Evolutionary conservation across 1,140 invertebrate species (phyloP).

Genomic region (Pristionchus pacificus): DNA sequence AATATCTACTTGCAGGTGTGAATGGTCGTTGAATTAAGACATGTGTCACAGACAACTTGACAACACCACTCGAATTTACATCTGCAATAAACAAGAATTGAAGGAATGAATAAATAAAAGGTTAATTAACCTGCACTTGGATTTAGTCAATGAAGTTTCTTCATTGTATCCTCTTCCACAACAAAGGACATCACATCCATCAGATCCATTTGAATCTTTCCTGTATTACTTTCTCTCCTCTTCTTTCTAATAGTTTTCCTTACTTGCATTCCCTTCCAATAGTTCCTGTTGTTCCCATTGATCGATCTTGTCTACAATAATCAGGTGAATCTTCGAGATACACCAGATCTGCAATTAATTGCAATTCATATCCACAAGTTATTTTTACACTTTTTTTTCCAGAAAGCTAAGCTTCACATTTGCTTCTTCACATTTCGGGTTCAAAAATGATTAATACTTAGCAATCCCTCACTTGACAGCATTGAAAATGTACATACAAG

Average conservation of each 20-base stretch:
- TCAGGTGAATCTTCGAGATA: constrained; percentile 83
- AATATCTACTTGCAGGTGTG: constrained; percentile 40
- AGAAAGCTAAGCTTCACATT: not conserved
- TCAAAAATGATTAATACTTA: not conserved
- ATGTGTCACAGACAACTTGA: constrained; percentile 80
- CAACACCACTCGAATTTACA: constrained; percentile 88
- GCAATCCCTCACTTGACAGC: no score
- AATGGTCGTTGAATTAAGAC: constrained; percentile 53
- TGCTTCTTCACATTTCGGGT: not conserved
- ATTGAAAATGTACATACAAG: no score
- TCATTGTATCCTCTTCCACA: constrained; percentile 68
- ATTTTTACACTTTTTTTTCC: constrained; percentile 56
- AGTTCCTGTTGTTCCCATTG: constrained; percentile 65
- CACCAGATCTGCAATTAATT: constrained; percentile 67
- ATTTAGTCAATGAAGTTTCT: constrained; percentile 59
- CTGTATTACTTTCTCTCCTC: not conserved
- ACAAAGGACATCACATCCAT: constrained; percentile 67
- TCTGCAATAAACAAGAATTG: no score
- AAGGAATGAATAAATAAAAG: not conserved
- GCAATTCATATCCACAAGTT: constrained; percentile 37
- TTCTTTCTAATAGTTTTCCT: constrained; percentile 45
- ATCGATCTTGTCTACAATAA: constrained; percentile 77
- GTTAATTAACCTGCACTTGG: constrained; percentile 64
- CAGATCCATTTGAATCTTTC: constrained; percentile 64
- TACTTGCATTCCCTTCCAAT: constrained; percentile 65